phyloP scores from a whole-genome alignment of 1,140 invertebrate genomes.

The Aphidius ervi region DNA sequence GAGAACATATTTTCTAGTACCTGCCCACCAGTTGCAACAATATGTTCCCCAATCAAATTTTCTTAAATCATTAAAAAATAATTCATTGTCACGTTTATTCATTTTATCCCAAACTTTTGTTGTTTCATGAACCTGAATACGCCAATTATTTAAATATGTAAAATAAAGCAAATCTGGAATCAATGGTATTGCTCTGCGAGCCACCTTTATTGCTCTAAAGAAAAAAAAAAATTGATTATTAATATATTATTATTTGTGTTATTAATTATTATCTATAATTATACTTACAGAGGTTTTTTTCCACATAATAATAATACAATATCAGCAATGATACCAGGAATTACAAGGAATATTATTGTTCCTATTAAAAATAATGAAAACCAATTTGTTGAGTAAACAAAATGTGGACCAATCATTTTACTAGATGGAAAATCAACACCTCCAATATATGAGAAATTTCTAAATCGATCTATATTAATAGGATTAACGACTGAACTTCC shows the following conservation, averaged over 20 bases:
- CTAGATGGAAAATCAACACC: conserved; percentile 29
- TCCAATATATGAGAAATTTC: conserved; percentile 51
- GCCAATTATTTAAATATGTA: conserved; percentile 54
- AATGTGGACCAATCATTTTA: conserved; percentile 17
- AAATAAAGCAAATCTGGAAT: too few species aligned
- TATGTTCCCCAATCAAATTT: conserved; percentile 60
- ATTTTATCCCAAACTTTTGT: conserved; percentile 51
- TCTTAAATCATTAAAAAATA: conserved; percentile 59
- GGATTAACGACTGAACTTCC: conserved; percentile 63
- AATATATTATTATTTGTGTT: too few species aligned
- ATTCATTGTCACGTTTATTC: conserved; percentile 54
- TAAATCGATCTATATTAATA: conserved; percentile 60
- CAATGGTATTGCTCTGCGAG: too few species aligned
- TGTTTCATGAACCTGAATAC: conserved; percentile 54
- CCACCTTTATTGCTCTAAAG: too few species aligned
- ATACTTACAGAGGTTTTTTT: too few species aligned
- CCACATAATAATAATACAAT: conserved; percentile 35
- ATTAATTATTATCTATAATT: too few species aligned
- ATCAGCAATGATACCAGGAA: conserved; percentile 61
- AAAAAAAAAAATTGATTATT: too few species aligned
- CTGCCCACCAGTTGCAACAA: conserved; percentile 56
- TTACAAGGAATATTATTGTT: conserved; percentile 54
- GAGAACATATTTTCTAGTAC: conserved; percentile 23
- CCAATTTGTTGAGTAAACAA: conserved; percentile 30
- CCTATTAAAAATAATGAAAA: conserved; percentile 29